Conservation (phyloP, 2,888 invertebrate species). For the Dryomyza anilis region DNA sequence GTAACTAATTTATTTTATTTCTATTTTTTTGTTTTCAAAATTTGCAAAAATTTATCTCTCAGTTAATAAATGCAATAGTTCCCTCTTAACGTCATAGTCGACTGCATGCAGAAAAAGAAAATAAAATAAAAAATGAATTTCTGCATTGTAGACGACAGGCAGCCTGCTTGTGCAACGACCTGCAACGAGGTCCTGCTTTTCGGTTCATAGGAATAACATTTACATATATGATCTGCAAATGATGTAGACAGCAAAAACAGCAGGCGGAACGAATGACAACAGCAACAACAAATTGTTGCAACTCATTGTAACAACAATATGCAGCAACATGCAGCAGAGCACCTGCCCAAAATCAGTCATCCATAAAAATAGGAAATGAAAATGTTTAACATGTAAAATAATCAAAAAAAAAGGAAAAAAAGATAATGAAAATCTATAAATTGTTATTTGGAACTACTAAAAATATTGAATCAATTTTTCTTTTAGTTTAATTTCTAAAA, state of each 20-base stretch:
- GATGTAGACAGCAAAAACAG: too few relatives aligned
- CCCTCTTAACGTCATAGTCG: not conserved
- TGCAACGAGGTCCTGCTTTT: conserved; percentile 1
- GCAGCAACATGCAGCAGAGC: not conserved
- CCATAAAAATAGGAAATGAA: conserved; percentile 20
- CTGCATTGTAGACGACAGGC: not conserved
- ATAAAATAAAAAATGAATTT: not conserved
- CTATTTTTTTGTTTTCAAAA: too few relatives aligned
- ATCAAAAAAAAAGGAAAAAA: not conserved
- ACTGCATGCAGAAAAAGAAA: too few relatives aligned
- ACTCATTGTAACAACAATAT: not conserved
- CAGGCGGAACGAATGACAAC: not conserved
- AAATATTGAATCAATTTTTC: not conserved
- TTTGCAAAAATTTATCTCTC: not conserved
- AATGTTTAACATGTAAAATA: not conserved
- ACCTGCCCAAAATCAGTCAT: not conserved
- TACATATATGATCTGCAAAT: conserved; percentile 14
- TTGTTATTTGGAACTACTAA: not conserved
- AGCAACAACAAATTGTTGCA: not conserved
- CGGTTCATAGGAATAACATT: conserved; percentile 2
- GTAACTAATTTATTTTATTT: too few relatives aligned
- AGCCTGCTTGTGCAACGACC: conserved; percentile 10
- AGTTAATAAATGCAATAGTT: not conserved
- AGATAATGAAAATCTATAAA: too few relatives aligned
- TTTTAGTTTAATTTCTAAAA: too few relatives aligned